Conservation (phyloP, 1,140 invertebrate genomes). For the Trichonephila clavata region DNA sequence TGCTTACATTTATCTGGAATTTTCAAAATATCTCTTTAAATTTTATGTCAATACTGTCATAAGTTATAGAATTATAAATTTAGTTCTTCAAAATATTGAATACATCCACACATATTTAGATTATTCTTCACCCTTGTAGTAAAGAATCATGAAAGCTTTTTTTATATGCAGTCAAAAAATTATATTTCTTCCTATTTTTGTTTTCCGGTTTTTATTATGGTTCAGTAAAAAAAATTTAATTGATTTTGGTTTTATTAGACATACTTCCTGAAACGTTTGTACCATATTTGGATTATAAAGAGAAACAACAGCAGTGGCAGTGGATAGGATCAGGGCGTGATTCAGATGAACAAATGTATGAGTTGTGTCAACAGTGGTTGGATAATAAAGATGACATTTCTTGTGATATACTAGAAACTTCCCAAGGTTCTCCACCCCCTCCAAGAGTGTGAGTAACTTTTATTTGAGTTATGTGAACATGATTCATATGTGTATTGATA, state of each 20-base stretch:
- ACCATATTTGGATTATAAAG: constrained; percentile 95
- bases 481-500: too few relatives aligned
- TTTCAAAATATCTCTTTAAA: too few relatives aligned
- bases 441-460: constrained; percentile 80
- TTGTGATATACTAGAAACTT: constrained; percentile 79
- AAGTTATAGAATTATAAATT: too few relatives aligned
- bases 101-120: too few relatives aligned
- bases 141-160: too few relatives aligned
- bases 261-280: constrained; percentile 93
- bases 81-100: too few relatives aligned
- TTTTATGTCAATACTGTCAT: too few relatives aligned
- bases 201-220: not conserved
- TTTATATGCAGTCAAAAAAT: too few relatives aligned
- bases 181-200: too few relatives aligned
- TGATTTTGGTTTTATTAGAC: constrained; percentile 79
- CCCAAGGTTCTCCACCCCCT: constrained; percentile 81
- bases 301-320: constrained; percentile 87
- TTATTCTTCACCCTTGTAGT: too few relatives aligned
- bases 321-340: constrained; percentile 98
- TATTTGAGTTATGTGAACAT: not conserved
- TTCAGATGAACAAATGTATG: constrained; percentile 88
- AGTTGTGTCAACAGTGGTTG: constrained; percentile 89
- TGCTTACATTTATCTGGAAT: too few relatives aligned
- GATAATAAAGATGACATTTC: constrained; percentile 83
- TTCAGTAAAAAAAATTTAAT: not conserved